phyloP scores from a whole-genome alignment of 2,888 invertebrate genomes.

The Clanis bilineata region DNA sequence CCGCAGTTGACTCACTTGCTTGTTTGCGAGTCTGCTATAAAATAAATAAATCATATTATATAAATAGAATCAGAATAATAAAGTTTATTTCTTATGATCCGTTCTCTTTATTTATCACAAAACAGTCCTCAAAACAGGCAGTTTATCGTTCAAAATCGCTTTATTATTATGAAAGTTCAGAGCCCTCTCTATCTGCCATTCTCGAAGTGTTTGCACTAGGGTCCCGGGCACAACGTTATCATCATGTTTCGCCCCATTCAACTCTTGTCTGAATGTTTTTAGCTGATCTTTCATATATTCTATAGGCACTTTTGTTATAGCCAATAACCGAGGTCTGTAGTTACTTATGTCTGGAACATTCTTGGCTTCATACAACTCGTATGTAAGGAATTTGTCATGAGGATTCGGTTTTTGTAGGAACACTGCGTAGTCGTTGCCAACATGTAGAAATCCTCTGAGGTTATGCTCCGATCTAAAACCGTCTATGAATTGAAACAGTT shows the following conservation, averaged over 20 bases:
- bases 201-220: slow-evolving; percentile 59
- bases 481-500: slow-evolving; percentile 64
- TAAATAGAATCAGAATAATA: too few species aligned
- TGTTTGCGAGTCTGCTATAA: too few species aligned
- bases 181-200: slow-evolving; percentile 68
- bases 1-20: too few species aligned
- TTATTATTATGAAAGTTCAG: slow-evolving; percentile 34
- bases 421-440: slow-evolving; percentile 65
- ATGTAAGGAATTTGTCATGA: slow-evolving; percentile 58
- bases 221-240: slow-evolving; percentile 61
- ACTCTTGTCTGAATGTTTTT: slow-evolving; percentile 49
- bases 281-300: slow-evolving; percentile 64
- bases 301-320: slow-evolving; percentile 63
- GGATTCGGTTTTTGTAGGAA: slow-evolving; percentile 55
- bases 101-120: slow-evolving; percentile 26
- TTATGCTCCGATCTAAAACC: slow-evolving; percentile 59
- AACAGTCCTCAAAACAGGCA: slow-evolving; percentile 47
- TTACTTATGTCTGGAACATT: slow-evolving; percentile 44
- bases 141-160: slow-evolving; percentile 36
- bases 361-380: slow-evolving; percentile 66
- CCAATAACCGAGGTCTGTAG: slow-evolving; percentile 56
- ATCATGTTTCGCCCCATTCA: slow-evolving; percentile 61
- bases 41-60: too few species aligned
- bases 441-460: slow-evolving; percentile 60
- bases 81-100: neutral